A percentile compares a stretch with the other conserved stretches of the same genome.
Evolutionary conservation across 2,888 invertebrate genomes (phyloP).

Genomic region (Laothoe populi): DNA sequence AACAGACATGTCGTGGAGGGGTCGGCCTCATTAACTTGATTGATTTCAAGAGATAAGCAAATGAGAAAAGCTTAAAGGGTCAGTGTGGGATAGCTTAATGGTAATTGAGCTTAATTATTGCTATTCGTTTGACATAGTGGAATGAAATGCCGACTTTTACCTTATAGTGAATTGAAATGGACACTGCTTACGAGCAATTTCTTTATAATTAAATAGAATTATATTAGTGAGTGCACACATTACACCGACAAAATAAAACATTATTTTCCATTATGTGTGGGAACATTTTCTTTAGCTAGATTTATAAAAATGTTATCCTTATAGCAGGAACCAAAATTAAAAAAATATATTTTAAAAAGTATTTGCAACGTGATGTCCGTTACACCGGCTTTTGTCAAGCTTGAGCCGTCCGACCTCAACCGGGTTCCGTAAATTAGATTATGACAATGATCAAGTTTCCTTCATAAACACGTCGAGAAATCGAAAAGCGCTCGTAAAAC

Average conservation of each 20-base stretch:
- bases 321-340: neutral
- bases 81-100: conserved; percentile 18
- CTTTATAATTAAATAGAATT: neutral
- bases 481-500: conserved; percentile 69
- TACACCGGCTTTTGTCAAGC: neutral
- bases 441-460: conserved; percentile 48
- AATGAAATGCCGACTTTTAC: conserved; percentile 1
- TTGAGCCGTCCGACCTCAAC: neutral
- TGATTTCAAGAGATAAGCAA: conserved; percentile 15
- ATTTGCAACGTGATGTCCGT: neutral
- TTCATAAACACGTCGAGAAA: conserved; percentile 65
- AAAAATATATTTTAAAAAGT: neutral
- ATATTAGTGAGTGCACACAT: neutral
- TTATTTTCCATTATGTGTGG: neutral
- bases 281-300: neutral
- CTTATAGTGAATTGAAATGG: neutral
- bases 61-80: conserved; percentile 19
- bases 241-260: neutral
- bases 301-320: neutral
- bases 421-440: conserved; percentile 23
- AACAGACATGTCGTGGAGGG: conserved; percentile 36
- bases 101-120: conserved; percentile 20
- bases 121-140: neutral
- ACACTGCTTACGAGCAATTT: neutral
- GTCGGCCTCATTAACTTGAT: conserved; percentile 15